phyloP scores from a whole-genome alignment of 1,140 invertebrate genomes.

The Zaprionus davidi region DNA sequence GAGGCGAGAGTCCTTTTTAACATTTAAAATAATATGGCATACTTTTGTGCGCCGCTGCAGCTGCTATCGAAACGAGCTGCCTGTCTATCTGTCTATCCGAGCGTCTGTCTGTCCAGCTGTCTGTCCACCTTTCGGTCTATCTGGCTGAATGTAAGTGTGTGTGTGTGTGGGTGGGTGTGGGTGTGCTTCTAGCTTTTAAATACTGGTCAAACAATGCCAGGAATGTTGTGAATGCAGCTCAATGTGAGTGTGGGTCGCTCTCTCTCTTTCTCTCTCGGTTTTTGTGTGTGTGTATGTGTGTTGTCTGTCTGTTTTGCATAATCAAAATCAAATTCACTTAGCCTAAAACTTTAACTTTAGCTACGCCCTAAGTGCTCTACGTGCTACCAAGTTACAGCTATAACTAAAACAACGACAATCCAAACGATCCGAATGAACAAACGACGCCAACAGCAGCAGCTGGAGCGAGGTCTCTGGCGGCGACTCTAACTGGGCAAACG shows the following conservation, averaged over 20 bases:
- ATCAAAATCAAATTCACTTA: slow-evolving; percentile 32
- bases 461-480: background rate
- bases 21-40: slow-evolving; percentile 75
- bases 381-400: slow-evolving; percentile 54
- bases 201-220: slow-evolving; percentile 79
- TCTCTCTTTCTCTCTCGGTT: background rate
- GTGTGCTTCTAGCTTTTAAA: slow-evolving; percentile 77
- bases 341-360: slow-evolving; percentile 58
- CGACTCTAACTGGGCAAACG: slow-evolving; percentile 71
- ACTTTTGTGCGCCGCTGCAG: slow-evolving; percentile 71
- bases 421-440: slow-evolving; percentile 25
- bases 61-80: slow-evolving; percentile 39
- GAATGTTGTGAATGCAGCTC: slow-evolving; percentile 74
- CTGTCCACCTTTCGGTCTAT: slow-evolving; percentile 15
- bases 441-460: slow-evolving; percentile 21
- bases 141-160: slow-evolving; percentile 19
- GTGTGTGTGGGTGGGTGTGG: slow-evolving; percentile 16
- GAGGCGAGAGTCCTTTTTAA: slow-evolving; percentile 35
- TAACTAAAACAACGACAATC: slow-evolving; percentile 64
- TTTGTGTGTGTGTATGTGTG: slow-evolving; percentile 28
- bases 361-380: slow-evolving; percentile 47
- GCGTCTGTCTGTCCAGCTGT: slow-evolving; percentile 10
- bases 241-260: slow-evolving; percentile 32
- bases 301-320: slow-evolving; percentile 44
- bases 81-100: slow-evolving; percentile 14